Conservation (phyloP, 2,113 vertebrate genomes). For the Callopanchax toddi region DNA sequence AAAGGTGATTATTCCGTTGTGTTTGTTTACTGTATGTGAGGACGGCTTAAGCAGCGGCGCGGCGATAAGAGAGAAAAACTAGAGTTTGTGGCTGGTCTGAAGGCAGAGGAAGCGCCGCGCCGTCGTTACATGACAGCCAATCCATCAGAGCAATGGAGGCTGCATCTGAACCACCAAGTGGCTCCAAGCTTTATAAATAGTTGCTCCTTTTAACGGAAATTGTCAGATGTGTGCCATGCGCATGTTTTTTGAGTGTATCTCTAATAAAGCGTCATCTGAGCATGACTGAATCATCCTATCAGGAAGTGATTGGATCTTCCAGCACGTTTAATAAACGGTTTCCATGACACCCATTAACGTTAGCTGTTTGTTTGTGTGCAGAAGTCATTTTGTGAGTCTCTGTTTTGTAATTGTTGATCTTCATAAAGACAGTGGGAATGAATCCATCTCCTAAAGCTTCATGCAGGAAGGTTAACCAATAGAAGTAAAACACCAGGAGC, state of each 20-base stretch:
- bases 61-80: conserved; percentile 74
- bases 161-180: conserved; percentile 82
- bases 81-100: conserved; percentile 66
- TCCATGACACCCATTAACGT: conserved; percentile 50
- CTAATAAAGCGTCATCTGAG: conserved; percentile 44
- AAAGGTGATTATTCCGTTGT: conserved; percentile 49
- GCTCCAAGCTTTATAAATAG: conserved; percentile 84
- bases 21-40: conserved; percentile 65
- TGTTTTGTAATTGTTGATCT: conserved; percentile 1
- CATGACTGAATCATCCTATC: conserved; percentile 70
- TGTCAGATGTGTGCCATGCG: conserved; percentile 74
- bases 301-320: conserved; percentile 35
- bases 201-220: conserved; percentile 74
- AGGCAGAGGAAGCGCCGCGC: conserved; percentile 80
- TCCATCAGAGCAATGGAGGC: conserved; percentile 89
- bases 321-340: conserved; percentile 31
- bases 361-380: conserved; percentile 22
- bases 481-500: too few relatives aligned
- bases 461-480: too few relatives aligned
- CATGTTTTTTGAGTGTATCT: conserved; percentile 65
- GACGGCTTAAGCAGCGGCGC: conserved; percentile 26
- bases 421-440: neutral
- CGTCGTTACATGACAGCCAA: conserved; percentile 83
- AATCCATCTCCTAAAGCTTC: neutral
- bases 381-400: neutral